Evolutionary conservation across 2,888 invertebrate genomes (phyloP), one percentile per base, ranked within the genome.

Genomic region (Eristalis tenax): DNA sequence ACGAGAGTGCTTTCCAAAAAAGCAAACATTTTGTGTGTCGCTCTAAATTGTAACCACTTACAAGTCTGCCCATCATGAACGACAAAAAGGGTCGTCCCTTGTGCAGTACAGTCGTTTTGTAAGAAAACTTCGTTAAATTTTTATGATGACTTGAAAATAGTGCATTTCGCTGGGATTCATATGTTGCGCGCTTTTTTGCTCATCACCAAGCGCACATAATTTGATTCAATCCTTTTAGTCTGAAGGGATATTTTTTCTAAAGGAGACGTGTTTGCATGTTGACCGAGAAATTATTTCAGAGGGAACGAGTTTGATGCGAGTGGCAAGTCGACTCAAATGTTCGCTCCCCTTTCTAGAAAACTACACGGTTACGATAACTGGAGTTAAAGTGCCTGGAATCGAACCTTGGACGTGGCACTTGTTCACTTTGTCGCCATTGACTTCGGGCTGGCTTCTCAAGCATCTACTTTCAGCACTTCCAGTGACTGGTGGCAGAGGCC

Each of bases 111-210:
- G 59, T 73, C 59, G 28, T 65, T 76, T 23, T 65, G 35, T 65
- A 66, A 74, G 69, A 70, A 70, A 43, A 68, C 69, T 65, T 43
- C 56, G 79, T 84, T 79, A 70, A 75, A 84, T 65, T 79, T 84
- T 79, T 66, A 83, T 74, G 79, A 84, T 50, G 74, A 50, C 18
- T 50, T 18, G 18, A 8, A 50, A 50, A 50, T 50, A 50, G 50
- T 18, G 18, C 50, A 50, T 18, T 2, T 8, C 50, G 0, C 50
- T 18, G 8, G 18, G 18, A 50, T 18, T 18, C 18, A 18, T n/a
- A 18, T 50, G 18, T 18, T 50, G 50, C 18, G 43, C 15, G 50
- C 18, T 18, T 18, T 3, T 43, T 43, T 50, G 5, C 4, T 50
- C 50, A 50, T 50, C 18, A 6, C 6, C 50, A 18, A 50, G 18